Conservation (phyloP, 2,797 vertebrate species). For the Saxicola maurus region DNA sequence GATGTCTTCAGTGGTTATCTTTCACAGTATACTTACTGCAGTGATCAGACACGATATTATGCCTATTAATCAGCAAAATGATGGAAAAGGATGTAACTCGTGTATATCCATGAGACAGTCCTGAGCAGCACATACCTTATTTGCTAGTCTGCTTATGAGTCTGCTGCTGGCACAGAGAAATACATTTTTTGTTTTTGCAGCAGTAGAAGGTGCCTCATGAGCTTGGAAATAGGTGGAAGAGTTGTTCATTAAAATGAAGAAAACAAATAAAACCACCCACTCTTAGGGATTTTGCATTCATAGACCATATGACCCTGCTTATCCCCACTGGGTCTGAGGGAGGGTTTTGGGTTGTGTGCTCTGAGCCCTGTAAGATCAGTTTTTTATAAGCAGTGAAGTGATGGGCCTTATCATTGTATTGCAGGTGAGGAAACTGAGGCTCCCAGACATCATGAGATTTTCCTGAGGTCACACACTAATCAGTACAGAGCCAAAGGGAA, state of each 20-base stretch:
- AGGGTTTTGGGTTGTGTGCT: background rate
- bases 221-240: background rate
- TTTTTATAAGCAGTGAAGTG: background rate
- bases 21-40: constrained; percentile 63
- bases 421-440: constrained; percentile 30
- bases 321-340: background rate
- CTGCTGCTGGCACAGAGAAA: background rate
- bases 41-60: constrained; percentile 64
- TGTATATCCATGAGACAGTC: constrained; percentile 32
- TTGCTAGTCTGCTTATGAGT: constrained; percentile 5
- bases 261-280: background rate
- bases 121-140: constrained; percentile 11
- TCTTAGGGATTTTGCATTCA: background rate
- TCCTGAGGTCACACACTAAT: constrained; percentile 16
- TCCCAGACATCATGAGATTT: background rate
- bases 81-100: constrained; percentile 26
- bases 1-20: constrained; percentile 60
- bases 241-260: background rate
- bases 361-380: background rate
- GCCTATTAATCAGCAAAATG: constrained; percentile 64
- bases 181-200: background rate
- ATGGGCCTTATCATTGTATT: background rate
- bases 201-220: background rate
- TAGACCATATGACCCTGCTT: background rate
- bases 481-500: constrained; percentile 3